Conservation (phyloP, 1,140 invertebrate genomes). For the Theocolax elegans region DNA sequence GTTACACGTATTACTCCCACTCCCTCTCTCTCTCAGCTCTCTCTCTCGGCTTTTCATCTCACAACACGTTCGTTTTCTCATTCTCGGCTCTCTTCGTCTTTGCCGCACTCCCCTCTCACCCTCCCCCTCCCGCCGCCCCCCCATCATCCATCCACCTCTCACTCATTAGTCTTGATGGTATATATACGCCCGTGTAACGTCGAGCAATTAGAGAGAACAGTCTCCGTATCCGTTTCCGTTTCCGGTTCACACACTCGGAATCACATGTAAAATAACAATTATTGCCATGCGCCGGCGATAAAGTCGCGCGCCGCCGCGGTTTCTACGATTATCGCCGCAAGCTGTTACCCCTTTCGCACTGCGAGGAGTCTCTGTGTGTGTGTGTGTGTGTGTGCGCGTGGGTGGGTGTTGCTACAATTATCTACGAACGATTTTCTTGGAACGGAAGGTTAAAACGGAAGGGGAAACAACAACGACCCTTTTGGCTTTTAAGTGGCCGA, state of each 20-base stretch:
- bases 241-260: constrained; percentile 40
- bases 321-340: constrained; percentile 48
- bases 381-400: no score
- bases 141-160: no score
- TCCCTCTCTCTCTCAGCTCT: background rate
- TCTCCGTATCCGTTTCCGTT: background rate
- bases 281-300: constrained; percentile 46
- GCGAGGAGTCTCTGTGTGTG: no score
- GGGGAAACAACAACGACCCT: background rate
- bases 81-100: no score
- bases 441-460: no score
- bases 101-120: no score
- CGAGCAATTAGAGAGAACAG: constrained; percentile 13
- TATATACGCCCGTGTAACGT: background rate
- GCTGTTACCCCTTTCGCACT: no score
- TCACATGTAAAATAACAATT: constrained; percentile 48
- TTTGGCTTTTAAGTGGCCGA: background rate
- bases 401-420: background rate
- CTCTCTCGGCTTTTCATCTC: no score
- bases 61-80: no score
- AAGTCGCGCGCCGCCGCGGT: constrained; percentile 30
- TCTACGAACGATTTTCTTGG: background rate
- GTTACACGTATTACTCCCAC: background rate
- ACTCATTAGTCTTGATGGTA: no score
- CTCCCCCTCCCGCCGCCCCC: no score